Base-by-base conservation (phyloP, 2,113 vertebrate species). In the Urocitellus parryii region DNA sequence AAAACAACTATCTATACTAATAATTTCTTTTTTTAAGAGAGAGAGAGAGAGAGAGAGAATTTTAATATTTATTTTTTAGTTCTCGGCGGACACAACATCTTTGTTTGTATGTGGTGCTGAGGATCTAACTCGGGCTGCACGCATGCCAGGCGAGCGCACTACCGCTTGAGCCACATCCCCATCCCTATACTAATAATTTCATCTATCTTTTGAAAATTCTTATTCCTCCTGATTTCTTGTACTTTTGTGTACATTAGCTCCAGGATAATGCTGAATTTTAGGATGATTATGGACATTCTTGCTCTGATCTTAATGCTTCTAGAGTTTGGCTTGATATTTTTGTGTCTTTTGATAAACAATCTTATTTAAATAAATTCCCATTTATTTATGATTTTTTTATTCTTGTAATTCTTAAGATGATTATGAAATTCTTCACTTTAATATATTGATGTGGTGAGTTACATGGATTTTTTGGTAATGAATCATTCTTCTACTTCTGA, bases 381-480 rank as follows among this genome's bases (percentile, higher is more conserved):
- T 79, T 16, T 91, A 65, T 79, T 79, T 80, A 29, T 34, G 72
- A n/a, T 63, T 86, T 95, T n/a, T 95, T 42, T 53, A 82, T 65
- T 67, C 45, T 65, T 48, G 37, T 51, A n/a, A 8, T 32, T 76
- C 24, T 90, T 84, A 48, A 90, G 34, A 51, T 58, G 56, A 58
- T 58, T 20, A 58, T 58, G 22, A 20, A 56, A 56, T 84, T 63
- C 61, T 73, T 82, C 85, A 73, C 1, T 58, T 84, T 65, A 84
- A 37, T 84, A 83, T 76, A 78, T 84, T 89, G 51, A 53, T n/a
- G 65, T 89, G 20, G 25, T 94, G 34, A 95, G 34, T 91, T 48
- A 63, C 2, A 42, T n/a, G 25, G 25, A 77, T 94, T 61, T 42
- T n/a, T 90, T 79, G 51, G 51, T 72, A 70, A 14, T 86, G 29